These are phyloP conservation scores for Drosophila ogumai DNA, from an alignment of 1,140 invertebrate species.

Conservation along the genomic window DNA sequence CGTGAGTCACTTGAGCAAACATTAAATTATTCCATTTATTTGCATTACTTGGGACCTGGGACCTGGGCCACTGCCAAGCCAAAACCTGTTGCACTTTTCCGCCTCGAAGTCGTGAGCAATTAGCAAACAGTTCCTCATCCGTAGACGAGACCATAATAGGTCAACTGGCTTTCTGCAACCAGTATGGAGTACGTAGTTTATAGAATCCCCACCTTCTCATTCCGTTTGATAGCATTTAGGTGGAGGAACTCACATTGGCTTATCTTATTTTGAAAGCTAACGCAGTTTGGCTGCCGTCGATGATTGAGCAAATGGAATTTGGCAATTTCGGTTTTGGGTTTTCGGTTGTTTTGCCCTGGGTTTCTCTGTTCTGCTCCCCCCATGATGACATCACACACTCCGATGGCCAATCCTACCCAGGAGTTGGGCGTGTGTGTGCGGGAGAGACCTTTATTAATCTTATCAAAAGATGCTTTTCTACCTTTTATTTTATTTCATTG, in stretches of 20 bases:
- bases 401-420: constrained; percentile 36
- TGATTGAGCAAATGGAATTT: constrained; percentile 64
- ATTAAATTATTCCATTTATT: constrained; percentile 41
- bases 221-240: constrained; percentile 31
- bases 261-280: constrained; percentile 56
- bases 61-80: neutral
- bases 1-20: constrained; percentile 30
- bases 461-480: constrained; percentile 69
- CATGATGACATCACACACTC: constrained; percentile 68
- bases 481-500: constrained; percentile 57
- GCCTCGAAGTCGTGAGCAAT: constrained; percentile 72
- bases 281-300: constrained; percentile 49
- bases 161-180: constrained; percentile 36
- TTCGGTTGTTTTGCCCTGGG: constrained; percentile 20
- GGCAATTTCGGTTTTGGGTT: constrained; percentile 43
- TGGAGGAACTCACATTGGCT: constrained; percentile 49
- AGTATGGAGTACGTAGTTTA: constrained; percentile 1
- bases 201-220: constrained; percentile 12
- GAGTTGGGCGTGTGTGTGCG: constrained; percentile 10
- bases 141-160: constrained; percentile 64
- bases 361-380: constrained; percentile 9
- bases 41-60: constrained; percentile 12
- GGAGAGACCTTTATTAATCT: constrained; percentile 72
- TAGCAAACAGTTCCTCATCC: constrained; percentile 64
- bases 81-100: constrained; percentile 79